Base-by-base conservation (phyloP, 2,888 invertebrate species). In the Dicyrtomina minuta region DNA sequence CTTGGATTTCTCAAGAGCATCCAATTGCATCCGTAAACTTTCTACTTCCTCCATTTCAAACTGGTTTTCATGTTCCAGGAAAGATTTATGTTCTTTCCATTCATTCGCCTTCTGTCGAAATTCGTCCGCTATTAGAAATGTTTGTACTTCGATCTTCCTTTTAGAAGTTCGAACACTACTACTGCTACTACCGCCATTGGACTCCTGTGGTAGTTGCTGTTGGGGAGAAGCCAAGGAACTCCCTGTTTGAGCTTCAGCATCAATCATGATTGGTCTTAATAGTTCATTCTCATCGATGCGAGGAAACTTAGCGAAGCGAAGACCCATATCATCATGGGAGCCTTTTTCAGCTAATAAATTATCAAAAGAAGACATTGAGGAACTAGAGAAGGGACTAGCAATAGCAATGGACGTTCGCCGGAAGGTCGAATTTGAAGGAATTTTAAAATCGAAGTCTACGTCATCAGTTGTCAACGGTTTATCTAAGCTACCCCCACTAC, bases 1-100 rank as follows among this genome's bases (percentile, higher is more conserved):
- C 3, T 5, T 3, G 33, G 33, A 33, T 33, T 33, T 12, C 20
- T 20, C 12, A 12, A 46, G 46, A 4, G 3, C 5, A 20, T 15
- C 13, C 4, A 55, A 1, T 10, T 22, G 15, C 8, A 3, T 15
- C 2, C 24, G 55, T 5, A n/a, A 46, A 46, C 1, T 46, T 41
- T 58, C 27, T 17, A 33, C 17, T 8, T 67, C 67, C 46, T 59
- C 59, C 10, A 44, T 27, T 8, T n/a, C 49, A 12, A 17, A 27
- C 27, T 67, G 59, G n/a, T 3, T 22, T 60, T 75, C 75, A n/a
- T 65, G 55, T n/a, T 70, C 56, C 24, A 72, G 17, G 53, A 74
- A 75, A 2, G 33, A 44, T 55, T 70, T 74, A 55, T 72, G 64
- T 8, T 66, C 68, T n/a, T 33, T 8, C 71, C 70, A 72, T 22